phyloP scores from a whole-genome alignment of 2,888 invertebrate species.

The Pimpla rufipes region DNA sequence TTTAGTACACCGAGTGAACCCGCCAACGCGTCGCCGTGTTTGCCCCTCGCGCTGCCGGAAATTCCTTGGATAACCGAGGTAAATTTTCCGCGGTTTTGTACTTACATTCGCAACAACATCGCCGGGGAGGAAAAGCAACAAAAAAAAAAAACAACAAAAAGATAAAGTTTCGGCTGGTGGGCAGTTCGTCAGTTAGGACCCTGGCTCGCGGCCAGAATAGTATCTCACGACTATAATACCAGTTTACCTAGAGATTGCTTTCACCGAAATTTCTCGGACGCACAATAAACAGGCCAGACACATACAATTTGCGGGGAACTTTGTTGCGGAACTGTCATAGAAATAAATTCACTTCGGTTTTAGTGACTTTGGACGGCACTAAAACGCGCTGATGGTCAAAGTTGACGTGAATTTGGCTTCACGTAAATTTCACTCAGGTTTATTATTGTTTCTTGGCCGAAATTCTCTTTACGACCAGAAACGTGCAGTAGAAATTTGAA shows the following conservation, averaged over 20 bases:
- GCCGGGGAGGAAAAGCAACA: background rate
- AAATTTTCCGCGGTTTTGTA: slow-evolving; percentile 52
- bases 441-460: background rate
- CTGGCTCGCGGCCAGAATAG: slow-evolving; percentile 45
- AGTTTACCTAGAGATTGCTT: slow-evolving; percentile 21
- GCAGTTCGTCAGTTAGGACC: slow-evolving; percentile 34
- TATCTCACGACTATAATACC: slow-evolving; percentile 40
- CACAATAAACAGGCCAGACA: slow-evolving; percentile 7
- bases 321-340: background rate
- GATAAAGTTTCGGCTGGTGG: slow-evolving; percentile 13
- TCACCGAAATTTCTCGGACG: slow-evolving; percentile 23
- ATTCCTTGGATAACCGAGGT: slow-evolving; percentile 57
- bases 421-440: no score
- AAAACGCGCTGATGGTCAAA: background rate
- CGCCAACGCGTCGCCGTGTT: slow-evolving; percentile 31
- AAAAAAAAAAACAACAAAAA: background rate
- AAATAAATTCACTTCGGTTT: slow-evolving; percentile 6
- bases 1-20: slow-evolving; percentile 45
- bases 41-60: slow-evolving; percentile 40
- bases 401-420: background rate
- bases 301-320: background rate
- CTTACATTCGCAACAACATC: slow-evolving; percentile 30
- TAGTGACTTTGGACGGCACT: background rate
- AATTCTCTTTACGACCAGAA: background rate
- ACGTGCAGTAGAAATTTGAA: background rate